These are phyloP conservation scores for Benitochromis conjunctus DNA, from an alignment of 2,113 vertebrate genomes.

Conservation along the genomic window DNA sequence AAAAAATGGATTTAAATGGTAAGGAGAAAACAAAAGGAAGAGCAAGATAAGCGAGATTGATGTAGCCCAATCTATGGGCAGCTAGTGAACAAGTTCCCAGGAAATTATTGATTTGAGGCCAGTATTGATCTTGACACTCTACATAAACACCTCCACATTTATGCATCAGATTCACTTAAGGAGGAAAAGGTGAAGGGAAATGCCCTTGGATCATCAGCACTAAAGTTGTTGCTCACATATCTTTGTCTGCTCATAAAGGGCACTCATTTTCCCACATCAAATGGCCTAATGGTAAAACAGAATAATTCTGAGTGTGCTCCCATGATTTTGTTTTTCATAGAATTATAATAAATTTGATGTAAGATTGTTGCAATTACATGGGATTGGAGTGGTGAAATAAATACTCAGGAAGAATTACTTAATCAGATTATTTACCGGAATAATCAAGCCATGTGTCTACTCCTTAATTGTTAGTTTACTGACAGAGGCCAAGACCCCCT, in stretches of 20 bases:
- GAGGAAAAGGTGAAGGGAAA: background rate
- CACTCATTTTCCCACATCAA: background rate
- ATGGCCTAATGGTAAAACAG: background rate
- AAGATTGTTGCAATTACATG: background rate
- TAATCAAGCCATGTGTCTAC: background rate
- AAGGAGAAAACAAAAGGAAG: background rate
- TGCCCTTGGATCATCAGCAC: conserved; percentile 4
- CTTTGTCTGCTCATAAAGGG: background rate
- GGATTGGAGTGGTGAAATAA: background rate
- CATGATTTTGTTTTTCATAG: background rate
- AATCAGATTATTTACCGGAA: background rate
- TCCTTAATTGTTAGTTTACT: background rate
- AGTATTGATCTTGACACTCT: conserved; percentile 50
- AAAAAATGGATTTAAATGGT: conserved; percentile 15
- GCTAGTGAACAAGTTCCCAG: conserved; percentile 32
- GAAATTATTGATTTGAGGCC: conserved; percentile 52
- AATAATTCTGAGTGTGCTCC: background rate
- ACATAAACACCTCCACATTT: conserved; percentile 53
- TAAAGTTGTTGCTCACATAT: background rate
- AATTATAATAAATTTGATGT: background rate
- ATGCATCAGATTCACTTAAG: conserved; percentile 45
- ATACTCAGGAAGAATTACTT: background rate
- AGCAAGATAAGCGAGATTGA: conserved; percentile 27
- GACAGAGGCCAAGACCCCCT: background rate
- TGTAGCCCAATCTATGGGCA: conserved; percentile 41